Conservation (phyloP, 2,113 vertebrate genomes). For the Siniperca knerii region DNA sequence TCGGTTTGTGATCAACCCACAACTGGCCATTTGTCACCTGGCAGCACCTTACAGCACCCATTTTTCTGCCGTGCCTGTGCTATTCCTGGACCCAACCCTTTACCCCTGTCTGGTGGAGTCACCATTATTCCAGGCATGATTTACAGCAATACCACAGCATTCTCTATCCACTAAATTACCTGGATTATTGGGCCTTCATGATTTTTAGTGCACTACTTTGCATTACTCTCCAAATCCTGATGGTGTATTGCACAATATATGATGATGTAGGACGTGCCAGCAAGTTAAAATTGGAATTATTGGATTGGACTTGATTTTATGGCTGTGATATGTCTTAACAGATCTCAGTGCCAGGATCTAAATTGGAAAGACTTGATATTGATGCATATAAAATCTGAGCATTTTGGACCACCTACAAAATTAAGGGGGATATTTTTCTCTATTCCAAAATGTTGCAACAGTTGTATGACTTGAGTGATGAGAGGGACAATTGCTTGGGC, state of each 20-base stretch:
- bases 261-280: slow-evolving; percentile 76
- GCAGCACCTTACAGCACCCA: slow-evolving; percentile 57
- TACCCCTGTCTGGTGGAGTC: slow-evolving; percentile 79
- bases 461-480: slow-evolving; percentile 7
- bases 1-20: slow-evolving; percentile 60
- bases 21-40: slow-evolving; percentile 75
- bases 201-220: slow-evolving; percentile 80
- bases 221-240: slow-evolving; percentile 69
- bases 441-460: slow-evolving; percentile 15
- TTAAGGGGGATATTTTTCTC: slow-evolving; percentile 29
- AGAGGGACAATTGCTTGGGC: background rate
- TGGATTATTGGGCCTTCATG: slow-evolving; percentile 81
- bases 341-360: slow-evolving; percentile 60
- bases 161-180: slow-evolving; percentile 81
- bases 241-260: slow-evolving; percentile 68
- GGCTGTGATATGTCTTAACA: slow-evolving; percentile 71
- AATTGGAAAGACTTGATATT: slow-evolving; percentile 71
- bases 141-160: slow-evolving; percentile 76
- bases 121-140: slow-evolving; percentile 77
- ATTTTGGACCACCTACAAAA: slow-evolving; percentile 52
- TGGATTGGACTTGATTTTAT: slow-evolving; percentile 73
- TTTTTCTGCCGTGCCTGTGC: slow-evolving; percentile 69
- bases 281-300: slow-evolving; percentile 75
- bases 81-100: slow-evolving; percentile 79
- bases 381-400: slow-evolving; percentile 64